Conservation (phyloP, 2,888 invertebrate genomes). For the Epicampocera succincta region DNA sequence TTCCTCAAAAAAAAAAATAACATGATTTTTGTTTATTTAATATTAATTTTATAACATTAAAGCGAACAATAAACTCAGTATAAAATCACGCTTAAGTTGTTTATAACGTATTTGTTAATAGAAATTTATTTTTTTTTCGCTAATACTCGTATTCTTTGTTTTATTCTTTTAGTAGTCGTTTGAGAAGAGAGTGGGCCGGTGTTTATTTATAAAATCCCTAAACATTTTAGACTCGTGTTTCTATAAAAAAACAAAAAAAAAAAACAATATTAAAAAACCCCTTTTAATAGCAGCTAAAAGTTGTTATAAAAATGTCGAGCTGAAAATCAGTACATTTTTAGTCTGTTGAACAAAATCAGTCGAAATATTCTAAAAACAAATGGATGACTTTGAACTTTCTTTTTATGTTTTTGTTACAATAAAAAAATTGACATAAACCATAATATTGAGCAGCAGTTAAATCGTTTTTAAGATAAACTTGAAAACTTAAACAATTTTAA, state of each 20-base stretch:
- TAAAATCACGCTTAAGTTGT: too few relatives aligned
- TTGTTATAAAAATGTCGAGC: constrained; percentile 23
- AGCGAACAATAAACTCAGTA: too few relatives aligned
- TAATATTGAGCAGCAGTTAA: constrained; percentile 2
- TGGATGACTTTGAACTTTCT: constrained; percentile 6
- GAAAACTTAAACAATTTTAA: neutral
- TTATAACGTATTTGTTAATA: too few relatives aligned
- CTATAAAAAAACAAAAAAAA: neutral
- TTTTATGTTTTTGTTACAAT: neutral
- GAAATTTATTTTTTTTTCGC: too few relatives aligned
- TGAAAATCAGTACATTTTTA: constrained; percentile 21
- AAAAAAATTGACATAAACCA: neutral
- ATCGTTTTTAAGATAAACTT: neutral
- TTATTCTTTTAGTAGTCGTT: too few relatives aligned
- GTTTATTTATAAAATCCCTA: constrained; percentile 12
- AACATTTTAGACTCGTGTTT: constrained; percentile 16
- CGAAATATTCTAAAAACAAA: constrained; percentile 3
- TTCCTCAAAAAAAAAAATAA: too few relatives aligned
- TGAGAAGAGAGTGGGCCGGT: neutral
- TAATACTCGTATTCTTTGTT: too few relatives aligned
- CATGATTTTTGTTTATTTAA: too few relatives aligned
- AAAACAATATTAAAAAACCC: too few relatives aligned
- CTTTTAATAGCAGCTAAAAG: neutral
- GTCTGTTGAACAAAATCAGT: constrained; percentile 33
- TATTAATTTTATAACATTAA: too few relatives aligned